Conservation (phyloP, 35 echinoderm and acorn worm genomes). For the Apostichopus californicus region DNA sequence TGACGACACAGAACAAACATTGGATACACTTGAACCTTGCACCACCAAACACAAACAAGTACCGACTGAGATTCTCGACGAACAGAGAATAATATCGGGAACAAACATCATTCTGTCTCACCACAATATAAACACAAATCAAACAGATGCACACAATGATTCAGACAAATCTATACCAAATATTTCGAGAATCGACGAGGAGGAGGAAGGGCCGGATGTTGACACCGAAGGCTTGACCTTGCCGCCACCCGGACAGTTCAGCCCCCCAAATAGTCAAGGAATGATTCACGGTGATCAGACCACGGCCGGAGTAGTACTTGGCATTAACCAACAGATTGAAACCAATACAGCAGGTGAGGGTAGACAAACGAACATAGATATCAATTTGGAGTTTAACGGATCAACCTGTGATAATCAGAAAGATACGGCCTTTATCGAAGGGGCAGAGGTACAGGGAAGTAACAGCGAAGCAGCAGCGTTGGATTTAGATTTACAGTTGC, state of each 20-base stretch:
- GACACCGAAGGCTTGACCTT: background rate
- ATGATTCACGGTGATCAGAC: background rate
- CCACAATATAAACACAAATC: background rate
- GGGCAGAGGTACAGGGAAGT: background rate
- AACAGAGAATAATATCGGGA: background rate
- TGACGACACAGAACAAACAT: slow-evolving; percentile 16
- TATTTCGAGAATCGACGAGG: background rate
- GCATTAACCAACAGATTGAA: background rate
- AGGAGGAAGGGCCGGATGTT: slow-evolving; percentile 23
- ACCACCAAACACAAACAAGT: slow-evolving; percentile 10
- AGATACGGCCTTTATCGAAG: background rate
- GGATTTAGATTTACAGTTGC: background rate
- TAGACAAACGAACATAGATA: background rate
- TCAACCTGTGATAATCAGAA: background rate
- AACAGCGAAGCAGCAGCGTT: background rate
- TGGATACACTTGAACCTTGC: slow-evolving; percentile 40
- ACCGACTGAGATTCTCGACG: background rate
- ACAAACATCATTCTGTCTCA: slow-evolving; percentile 28
- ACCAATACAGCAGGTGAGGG: slow-evolving; percentile 35
- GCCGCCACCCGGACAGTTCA: background rate
- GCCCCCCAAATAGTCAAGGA: background rate
- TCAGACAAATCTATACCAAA: slow-evolving; percentile 13
- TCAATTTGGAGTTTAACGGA: background rate
- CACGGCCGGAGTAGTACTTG: background rate
- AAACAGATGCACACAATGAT: slow-evolving; percentile 29